These are phyloP conservation scores for Babyrousa celebensis DNA, from an alignment of 2,797 vertebrate species.

Conservation along the genomic window DNA sequence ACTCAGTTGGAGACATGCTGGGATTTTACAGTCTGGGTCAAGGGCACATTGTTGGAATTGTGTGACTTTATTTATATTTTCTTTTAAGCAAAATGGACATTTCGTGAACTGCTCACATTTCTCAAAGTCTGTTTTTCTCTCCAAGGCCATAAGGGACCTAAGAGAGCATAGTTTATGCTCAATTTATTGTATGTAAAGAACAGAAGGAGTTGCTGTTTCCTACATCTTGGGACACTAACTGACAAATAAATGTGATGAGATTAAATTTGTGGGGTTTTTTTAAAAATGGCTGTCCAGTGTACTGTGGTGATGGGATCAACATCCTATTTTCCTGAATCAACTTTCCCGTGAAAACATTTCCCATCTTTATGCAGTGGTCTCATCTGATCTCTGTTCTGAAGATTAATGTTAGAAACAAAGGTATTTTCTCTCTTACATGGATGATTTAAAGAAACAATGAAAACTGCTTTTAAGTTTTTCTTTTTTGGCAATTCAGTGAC, in stretches of 20 bases:
- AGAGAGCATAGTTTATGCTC: constrained; percentile 60
- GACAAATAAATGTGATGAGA: constrained; percentile 66
- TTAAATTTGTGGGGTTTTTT: constrained; percentile 58
- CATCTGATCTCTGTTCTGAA: constrained; percentile 22
- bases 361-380: not conserved
- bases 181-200: constrained; percentile 63
- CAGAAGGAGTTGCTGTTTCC: constrained; percentile 61
- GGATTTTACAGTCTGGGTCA: not conserved
- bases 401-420: constrained; percentile 62
- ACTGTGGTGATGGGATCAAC: not conserved
- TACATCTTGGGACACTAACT: constrained; percentile 36
- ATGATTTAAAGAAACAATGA: constrained; percentile 48
- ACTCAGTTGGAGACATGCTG: not conserved
- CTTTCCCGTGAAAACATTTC: not conserved
- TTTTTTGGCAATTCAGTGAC: constrained; percentile 34
- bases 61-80: constrained; percentile 60
- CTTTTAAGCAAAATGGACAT: constrained; percentile 43
- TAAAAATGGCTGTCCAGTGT: constrained; percentile 21
- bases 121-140: constrained; percentile 53
- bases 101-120: not conserved
- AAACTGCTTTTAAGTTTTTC: constrained; percentile 9
- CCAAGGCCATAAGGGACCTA: not conserved
- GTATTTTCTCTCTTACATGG: constrained; percentile 25
- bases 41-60: not conserved
- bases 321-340: constrained; percentile 14